phyloP scores from a whole-genome alignment of 2,888 invertebrate genomes.

The Cistogaster globosa region DNA sequence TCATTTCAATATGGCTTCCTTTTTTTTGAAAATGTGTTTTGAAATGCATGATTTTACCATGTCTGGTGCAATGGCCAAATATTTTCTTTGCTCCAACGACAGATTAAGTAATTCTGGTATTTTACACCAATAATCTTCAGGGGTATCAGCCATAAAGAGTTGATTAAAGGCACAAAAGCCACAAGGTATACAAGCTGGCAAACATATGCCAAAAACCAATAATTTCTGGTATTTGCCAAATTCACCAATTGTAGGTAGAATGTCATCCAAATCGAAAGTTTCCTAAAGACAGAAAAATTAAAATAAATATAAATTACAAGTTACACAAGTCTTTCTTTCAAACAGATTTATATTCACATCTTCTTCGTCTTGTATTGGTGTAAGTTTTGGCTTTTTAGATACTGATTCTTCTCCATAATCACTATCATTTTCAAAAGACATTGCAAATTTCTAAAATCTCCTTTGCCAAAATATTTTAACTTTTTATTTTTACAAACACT shows the following conservation, averaged over 20 bases:
- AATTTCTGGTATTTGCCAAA: conserved; percentile 95
- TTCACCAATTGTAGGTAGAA: conserved; percentile 93
- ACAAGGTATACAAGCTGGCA: conserved; percentile 94
- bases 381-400: conserved; percentile 40
- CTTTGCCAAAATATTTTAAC: conserved; percentile 42
- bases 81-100: conserved; percentile 85
- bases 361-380: conserved; percentile 44
- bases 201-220: conserved; percentile 92
- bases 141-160: conserved; percentile 95
- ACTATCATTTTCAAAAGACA: conserved; percentile 65
- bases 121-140: conserved; percentile 92
- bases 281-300: conserved; percentile 78
- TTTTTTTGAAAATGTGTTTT: neutral
- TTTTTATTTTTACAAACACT: conserved; percentile 60
- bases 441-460: conserved; percentile 30
- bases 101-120: conserved; percentile 87
- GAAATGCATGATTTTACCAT: conserved; percentile 81
- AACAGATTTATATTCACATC: conserved; percentile 41
- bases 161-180: conserved; percentile 97
- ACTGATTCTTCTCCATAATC: conserved; percentile 65
- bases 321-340: neutral
- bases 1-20: conserved; percentile 70
- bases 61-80: conserved; percentile 86
- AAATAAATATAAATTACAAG: neutral
- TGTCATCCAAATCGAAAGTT: conserved; percentile 90